Base-by-base conservation (phyloP, 2,888 invertebrate species). In the Apamea crenata region DNA sequence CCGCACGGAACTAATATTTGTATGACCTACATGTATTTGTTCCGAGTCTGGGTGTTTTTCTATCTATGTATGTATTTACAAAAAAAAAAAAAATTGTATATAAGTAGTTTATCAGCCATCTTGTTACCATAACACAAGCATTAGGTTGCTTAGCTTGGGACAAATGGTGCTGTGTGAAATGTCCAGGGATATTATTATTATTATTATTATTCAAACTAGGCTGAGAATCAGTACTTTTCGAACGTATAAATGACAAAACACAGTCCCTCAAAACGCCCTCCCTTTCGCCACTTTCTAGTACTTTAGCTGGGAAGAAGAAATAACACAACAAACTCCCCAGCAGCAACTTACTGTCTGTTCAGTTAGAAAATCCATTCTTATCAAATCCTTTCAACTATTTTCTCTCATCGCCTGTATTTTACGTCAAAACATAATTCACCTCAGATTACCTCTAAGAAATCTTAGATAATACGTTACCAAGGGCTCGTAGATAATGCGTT, bases 401-500 rank as follows among this genome's bases (percentile, higher is more conserved):
- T 47, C 63, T 32, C 50, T 61, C 16, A 61, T 36, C 50, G 83
- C 85, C 76, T 72, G 50, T 89, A 69, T 80, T 90, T 91, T 90
- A 81, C 53, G 77, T 88, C 88, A 74, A 50, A 66, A 74, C 78
- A 82, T 86, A 86, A 86, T 83, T 90, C 89, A 88, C 90, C 85
- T 83, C 86, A 92, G 91, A 92, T 92, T 92, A 92, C 92, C 90
- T 91, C 90, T 84, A 90, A 93, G 93, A 92, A 94, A 93, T 94
- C 92, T 92, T 85, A 92, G 93, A 93, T 94, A 94, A 93, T 92
- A 89, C 91, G 90, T 91, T 92, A 86, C 91, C 87, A 85, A 83
- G 29, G 21, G 21, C 65, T 65, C 65, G 36, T 85, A 92, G 93
- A 93, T 94, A 94, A 93, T 92, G 89, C 91, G 90, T 91, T 92